Conservation (phyloP, 2,797 vertebrate species). For the Schizothorax lantsangensis region DNA sequence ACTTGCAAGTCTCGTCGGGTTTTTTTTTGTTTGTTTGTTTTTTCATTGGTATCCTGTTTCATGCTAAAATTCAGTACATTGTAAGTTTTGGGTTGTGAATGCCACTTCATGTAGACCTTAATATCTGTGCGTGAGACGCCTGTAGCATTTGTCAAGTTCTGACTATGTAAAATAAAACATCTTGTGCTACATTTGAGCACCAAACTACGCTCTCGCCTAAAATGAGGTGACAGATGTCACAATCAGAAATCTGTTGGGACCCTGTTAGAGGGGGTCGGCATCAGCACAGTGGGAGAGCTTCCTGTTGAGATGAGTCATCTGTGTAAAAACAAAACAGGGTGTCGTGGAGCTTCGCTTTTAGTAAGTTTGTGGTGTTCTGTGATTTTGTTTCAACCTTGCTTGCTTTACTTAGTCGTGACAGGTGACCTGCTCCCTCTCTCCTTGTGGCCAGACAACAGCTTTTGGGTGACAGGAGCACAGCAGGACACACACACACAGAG, state of each 20-base stretch:
- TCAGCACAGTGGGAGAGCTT: not conserved
- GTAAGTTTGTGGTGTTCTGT: slow-evolving; percentile 8
- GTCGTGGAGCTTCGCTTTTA: not conserved
- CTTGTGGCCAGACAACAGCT: slow-evolving; percentile 41
- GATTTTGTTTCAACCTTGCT: slow-evolving; percentile 39
- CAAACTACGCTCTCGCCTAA: slow-evolving; percentile 10
- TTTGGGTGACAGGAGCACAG: slow-evolving; percentile 44
- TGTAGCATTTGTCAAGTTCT: slow-evolving; percentile 18
- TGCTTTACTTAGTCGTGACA: slow-evolving; percentile 17
- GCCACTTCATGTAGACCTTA: not conserved
- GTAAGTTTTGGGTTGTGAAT: not conserved
- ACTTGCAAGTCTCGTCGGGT: too few relatives aligned
- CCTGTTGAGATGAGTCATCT: slow-evolving; percentile 28
- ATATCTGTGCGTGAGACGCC: not conserved
- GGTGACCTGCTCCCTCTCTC: slow-evolving; percentile 21
- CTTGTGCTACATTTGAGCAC: not conserved
- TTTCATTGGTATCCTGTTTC: too few relatives aligned
- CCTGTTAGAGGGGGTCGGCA: not conserved
- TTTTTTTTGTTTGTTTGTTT: too few relatives aligned
- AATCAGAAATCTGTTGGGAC: slow-evolving; percentile 24
- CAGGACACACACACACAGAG: slow-evolving; percentile 26
- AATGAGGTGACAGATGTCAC: slow-evolving; percentile 36
- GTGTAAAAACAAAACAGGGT: not conserved
- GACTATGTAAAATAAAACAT: slow-evolving; percentile 14
- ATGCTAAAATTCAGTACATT: not conserved